Evolutionary conservation across 2,888 invertebrate genomes (phyloP).

Genomic region (Platerodrilus igneus): DNA sequence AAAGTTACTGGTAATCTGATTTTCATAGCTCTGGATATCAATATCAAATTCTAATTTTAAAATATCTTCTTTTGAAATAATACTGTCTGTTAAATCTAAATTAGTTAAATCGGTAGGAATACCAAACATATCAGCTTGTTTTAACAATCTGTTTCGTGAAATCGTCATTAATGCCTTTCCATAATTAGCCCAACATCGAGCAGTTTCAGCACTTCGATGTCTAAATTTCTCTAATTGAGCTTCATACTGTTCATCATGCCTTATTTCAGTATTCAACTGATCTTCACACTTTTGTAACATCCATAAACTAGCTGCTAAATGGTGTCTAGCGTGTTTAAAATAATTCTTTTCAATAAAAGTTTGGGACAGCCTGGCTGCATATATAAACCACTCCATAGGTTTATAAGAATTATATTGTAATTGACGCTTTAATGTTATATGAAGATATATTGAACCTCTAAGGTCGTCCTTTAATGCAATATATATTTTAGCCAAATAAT

Average conservation of each 20-base stretch:
- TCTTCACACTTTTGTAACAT: conserved; percentile 64
- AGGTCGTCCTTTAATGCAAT: conserved; percentile 67
- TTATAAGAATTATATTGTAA: conserved; percentile 71
- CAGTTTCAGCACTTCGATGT: conserved; percentile 80
- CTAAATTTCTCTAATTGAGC: conserved; percentile 68
- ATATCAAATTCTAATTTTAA: conserved; percentile 53
- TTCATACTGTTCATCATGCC: conserved; percentile 44
- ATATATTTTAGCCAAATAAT: conserved; percentile 84
- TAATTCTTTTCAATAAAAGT: conserved; percentile 77
- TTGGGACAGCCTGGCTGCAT: conserved; percentile 87
- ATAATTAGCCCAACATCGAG: conserved; percentile 89
- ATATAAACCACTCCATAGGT: conserved; percentile 84
- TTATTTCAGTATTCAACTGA: conserved; percentile 49
- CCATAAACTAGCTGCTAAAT: conserved; percentile 72
- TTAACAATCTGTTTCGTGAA: conserved; percentile 70
- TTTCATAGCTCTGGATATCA: conserved; percentile 58
- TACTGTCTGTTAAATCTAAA: conserved; percentile 50
- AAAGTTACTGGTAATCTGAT: conserved; percentile 63
- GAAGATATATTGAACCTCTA: conserved; percentile 81
- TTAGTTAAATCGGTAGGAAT: conserved; percentile 52
- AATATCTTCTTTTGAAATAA: conserved; percentile 53
- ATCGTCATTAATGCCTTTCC: conserved; percentile 69
- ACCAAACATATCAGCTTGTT: conserved; percentile 50
- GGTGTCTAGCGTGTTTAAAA: conserved; percentile 76
- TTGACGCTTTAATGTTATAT: conserved; percentile 78